Evolutionary conservation across 1,140 invertebrate species (phyloP).

Genomic region (Dendroctonus ponderosae): DNA sequence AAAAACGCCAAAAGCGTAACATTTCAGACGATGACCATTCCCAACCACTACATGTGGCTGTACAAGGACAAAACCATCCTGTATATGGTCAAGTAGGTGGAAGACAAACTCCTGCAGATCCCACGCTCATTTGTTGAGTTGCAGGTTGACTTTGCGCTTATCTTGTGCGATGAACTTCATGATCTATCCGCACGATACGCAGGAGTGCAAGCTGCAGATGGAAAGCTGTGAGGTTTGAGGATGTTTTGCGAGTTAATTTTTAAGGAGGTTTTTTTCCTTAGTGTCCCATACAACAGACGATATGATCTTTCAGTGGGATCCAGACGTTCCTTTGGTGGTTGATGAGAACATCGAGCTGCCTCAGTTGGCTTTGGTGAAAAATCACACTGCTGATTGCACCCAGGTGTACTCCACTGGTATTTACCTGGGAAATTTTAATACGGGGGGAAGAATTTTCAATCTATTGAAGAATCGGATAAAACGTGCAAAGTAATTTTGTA

Average conservation of each 20-base stretch:
- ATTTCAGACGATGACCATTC: conserved; percentile 91
- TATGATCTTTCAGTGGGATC: conserved; percentile 88
- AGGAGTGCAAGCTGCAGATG: conserved; percentile 89
- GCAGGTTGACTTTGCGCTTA: conserved; percentile 72
- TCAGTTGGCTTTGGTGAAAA: conserved; percentile 79
- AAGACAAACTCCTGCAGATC: background rate
- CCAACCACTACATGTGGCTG: conserved; percentile 87
- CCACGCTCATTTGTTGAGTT: conserved; percentile 28
- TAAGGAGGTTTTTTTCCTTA: conserved; percentile 45
- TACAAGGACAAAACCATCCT: conserved; percentile 86
- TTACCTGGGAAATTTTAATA: too few relatives aligned
- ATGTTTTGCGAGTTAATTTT: background rate
- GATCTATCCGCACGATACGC: conserved; percentile 87
- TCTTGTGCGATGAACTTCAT: conserved; percentile 91
- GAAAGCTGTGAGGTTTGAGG: conserved; percentile 74
- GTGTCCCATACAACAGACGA: conserved; percentile 90
- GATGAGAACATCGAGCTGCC: conserved; percentile 85
- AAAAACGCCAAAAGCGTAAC: conserved; percentile 90
- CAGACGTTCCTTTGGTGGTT: conserved; percentile 83
- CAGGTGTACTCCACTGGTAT: conserved; percentile 82
- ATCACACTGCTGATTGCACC: conserved; percentile 83
- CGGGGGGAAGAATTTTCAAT: too few relatives aligned
- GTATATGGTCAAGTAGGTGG: conserved; percentile 76
- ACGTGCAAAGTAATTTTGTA: too few relatives aligned
- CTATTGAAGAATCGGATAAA: too few relatives aligned